Conservation (phyloP, 2,797 vertebrate genomes). For the Brotula barbata region DNA sequence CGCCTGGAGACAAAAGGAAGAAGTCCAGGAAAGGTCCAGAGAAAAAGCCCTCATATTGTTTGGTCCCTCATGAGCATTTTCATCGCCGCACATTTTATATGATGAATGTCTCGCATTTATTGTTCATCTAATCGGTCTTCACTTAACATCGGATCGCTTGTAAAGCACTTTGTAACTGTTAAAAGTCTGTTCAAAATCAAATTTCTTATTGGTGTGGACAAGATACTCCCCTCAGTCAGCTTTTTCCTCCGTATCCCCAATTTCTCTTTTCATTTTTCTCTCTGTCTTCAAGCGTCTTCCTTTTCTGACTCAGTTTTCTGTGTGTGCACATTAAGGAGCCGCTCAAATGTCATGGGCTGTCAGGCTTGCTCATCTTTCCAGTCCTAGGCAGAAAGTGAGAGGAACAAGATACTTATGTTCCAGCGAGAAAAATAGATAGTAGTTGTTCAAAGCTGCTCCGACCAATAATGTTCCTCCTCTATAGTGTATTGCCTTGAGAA, state of each 20-base stretch:
- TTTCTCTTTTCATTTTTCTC: constrained; percentile 37
- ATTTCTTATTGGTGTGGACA: constrained; percentile 25
- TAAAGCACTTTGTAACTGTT: constrained; percentile 23
- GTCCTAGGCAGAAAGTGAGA: constrained; percentile 37
- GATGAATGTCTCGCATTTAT: constrained; percentile 8
- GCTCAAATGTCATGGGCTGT: constrained; percentile 61
- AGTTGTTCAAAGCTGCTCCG: constrained; percentile 25
- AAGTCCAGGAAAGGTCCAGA: constrained; percentile 15
- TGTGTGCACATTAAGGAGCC: constrained; percentile 50
- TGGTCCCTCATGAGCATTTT: constrained; percentile 6
- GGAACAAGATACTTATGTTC: constrained; percentile 24
- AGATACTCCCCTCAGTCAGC: constrained; percentile 31
- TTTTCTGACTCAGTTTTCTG: constrained; percentile 46
- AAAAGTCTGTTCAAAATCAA: constrained; percentile 21
- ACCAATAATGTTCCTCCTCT: constrained; percentile 22
- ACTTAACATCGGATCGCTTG: constrained; percentile 12
- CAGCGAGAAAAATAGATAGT: background rate
- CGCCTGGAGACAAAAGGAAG: constrained; percentile 17
- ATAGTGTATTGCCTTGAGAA: constrained; percentile 6
- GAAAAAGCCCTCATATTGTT: constrained; percentile 2
- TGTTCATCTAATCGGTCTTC: constrained; percentile 29
- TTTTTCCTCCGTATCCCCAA: constrained; percentile 13
- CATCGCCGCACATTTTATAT: constrained; percentile 19
- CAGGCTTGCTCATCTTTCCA: constrained; percentile 49
- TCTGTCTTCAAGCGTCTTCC: constrained; percentile 46